phyloP scores from a whole-genome alignment of 1,140 invertebrate species.

The Ridgeia piscesae region DNA sequence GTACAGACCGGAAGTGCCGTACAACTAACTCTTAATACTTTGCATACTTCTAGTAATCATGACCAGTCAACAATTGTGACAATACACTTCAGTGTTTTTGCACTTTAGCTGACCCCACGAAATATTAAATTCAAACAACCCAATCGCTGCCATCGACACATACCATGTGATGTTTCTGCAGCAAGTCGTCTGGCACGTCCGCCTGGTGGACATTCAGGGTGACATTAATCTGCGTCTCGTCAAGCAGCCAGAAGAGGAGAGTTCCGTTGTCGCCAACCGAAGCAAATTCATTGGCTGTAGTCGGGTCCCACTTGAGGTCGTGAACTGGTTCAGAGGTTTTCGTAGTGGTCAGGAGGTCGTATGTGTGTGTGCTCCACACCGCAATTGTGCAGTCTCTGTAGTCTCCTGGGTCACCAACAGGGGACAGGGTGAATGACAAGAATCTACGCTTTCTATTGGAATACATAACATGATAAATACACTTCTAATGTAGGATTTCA shows the following conservation, averaged over 20 bases:
- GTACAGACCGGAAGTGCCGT: no score
- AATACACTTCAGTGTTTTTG: background rate
- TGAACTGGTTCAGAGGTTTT: conserved; percentile 44
- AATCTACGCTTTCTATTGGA: background rate
- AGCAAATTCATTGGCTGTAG: conserved; percentile 53
- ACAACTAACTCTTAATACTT: background rate
- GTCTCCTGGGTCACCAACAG: conserved; percentile 40
- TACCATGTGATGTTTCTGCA: conserved; percentile 13
- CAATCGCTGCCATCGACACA: background rate
- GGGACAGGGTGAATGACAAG: background rate
- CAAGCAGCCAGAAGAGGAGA: conserved; percentile 54
- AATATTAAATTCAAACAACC: background rate
- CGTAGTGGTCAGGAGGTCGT: conserved; percentile 42
- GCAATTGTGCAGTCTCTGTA: conserved; percentile 47
- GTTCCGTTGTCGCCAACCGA: conserved; percentile 47
- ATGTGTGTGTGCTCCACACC: conserved; percentile 50
- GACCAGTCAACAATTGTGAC: background rate
- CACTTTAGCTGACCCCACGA: background rate
- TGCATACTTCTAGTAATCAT: background rate
- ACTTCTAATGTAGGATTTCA: background rate
- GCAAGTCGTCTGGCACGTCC: conserved; percentile 46
- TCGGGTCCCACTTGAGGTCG: conserved; percentile 53
- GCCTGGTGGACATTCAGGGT: conserved; percentile 53
- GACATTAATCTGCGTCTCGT: conserved; percentile 44
- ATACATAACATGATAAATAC: background rate